These are phyloP conservation scores for Zonotrichia leucophrys DNA, from an alignment of 2,113 vertebrate species.

Conservation along the genomic window DNA sequence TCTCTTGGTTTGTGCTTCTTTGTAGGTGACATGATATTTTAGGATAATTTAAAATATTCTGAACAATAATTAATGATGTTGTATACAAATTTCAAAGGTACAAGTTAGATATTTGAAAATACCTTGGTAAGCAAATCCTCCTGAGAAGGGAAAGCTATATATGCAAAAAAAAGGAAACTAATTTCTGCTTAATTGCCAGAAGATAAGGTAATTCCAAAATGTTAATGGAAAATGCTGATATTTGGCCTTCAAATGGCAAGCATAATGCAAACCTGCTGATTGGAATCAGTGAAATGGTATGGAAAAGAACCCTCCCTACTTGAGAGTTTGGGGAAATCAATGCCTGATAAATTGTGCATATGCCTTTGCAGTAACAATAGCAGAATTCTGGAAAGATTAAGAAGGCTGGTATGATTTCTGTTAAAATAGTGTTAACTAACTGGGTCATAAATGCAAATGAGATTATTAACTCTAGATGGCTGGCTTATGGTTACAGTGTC, in stretches of 20 bases:
- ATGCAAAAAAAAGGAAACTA: neutral
- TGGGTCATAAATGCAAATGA: neutral
- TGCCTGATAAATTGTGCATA: neutral
- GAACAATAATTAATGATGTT: neutral
- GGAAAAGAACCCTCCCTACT: neutral
- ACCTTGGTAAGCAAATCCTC: neutral
- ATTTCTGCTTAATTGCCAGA: conserved; percentile 1
- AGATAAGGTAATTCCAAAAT: neutral
- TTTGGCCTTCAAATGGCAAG: conserved; percentile 13
- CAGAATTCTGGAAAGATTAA: neutral
- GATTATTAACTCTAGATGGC: neutral
- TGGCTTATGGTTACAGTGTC: neutral
- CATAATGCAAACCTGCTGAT: neutral
- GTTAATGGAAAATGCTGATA: neutral
- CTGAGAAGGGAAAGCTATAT: neutral
- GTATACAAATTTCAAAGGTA: neutral
- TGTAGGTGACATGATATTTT: neutral
- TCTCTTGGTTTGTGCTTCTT: neutral
- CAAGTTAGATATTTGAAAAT: neutral
- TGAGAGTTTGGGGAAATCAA: neutral
- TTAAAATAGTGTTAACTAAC: neutral
- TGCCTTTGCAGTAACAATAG: neutral
- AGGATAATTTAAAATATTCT: neutral
- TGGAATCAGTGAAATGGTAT: neutral
- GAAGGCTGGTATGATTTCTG: neutral